Evolutionary conservation across 2,888 invertebrate species (phyloP).

Genomic region (Scaptomyza parva): DNA sequence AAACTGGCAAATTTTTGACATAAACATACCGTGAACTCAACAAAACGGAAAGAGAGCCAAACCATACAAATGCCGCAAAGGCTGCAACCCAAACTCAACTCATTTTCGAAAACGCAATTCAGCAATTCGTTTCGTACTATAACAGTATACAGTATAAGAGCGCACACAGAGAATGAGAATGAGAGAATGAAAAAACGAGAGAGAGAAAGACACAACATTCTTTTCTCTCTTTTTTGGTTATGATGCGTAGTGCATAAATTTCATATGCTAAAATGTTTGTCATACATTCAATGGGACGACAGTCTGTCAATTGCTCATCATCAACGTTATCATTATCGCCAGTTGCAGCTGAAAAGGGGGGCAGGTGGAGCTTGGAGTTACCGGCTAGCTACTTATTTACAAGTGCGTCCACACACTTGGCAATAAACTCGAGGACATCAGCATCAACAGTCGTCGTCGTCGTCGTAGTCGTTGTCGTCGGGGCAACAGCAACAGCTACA

Average conservation of each 20-base stretch:
- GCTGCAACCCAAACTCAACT: not conserved
- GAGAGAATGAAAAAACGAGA: not conserved
- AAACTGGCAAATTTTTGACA: conserved; percentile 22
- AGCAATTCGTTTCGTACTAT: conserved; percentile 1
- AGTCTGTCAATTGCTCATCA: conserved; percentile 25
- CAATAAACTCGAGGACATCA: conserved; percentile 52
- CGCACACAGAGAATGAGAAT: not conserved
- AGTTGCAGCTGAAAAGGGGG: conserved; percentile 13
- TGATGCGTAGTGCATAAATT: conserved; percentile 22
- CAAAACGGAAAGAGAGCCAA: conserved; percentile 1
- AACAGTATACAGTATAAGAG: conserved; percentile 6
- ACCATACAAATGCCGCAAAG: too few relatives aligned
- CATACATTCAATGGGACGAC: conserved; percentile 3
- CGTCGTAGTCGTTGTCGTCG: not conserved
- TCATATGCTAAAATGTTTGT: conserved; percentile 25
- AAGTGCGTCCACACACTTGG: conserved; percentile 44
- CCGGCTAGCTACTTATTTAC: conserved; percentile 29
- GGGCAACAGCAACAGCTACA: conserved; percentile 16
- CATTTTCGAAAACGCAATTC: conserved; percentile 8
- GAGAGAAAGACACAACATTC: too few relatives aligned
- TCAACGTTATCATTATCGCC: conserved; percentile 1
- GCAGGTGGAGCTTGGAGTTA: conserved; percentile 8
- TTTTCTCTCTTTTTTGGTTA: not conserved
- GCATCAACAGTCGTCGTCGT: not conserved
- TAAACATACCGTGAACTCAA: not conserved